Evolutionary conservation across 2,888 invertebrate species (phyloP).

Genomic region (Trichopoda pennipes): DNA sequence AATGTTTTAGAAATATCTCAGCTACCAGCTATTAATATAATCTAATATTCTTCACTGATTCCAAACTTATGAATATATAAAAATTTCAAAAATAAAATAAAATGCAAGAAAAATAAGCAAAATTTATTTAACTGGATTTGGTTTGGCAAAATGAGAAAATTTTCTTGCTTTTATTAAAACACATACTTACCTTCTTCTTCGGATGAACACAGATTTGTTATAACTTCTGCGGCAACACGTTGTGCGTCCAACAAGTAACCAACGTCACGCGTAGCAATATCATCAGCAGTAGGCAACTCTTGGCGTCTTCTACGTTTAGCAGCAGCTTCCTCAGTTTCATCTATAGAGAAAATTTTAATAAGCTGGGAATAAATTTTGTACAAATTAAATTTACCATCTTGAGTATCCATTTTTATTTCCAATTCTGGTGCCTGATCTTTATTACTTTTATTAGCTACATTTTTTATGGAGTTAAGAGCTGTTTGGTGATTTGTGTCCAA

Average conservation of each 20-base stretch:
- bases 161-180: background rate
- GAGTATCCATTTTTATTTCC: slow-evolving; percentile 72
- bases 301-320: slow-evolving; percentile 73
- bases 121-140: no score
- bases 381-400: slow-evolving; percentile 67
- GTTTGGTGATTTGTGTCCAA: slow-evolving; percentile 83
- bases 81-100: no score
- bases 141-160: no score
- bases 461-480: slow-evolving; percentile 70
- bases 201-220: slow-evolving; percentile 86
- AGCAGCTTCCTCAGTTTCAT: slow-evolving; percentile 75
- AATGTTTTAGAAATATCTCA: no score
- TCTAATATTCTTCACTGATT: no score
- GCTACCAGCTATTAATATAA: no score
- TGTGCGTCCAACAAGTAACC: slow-evolving; percentile 85
- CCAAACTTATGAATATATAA: no score
- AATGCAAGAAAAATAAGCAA: no score
- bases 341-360: slow-evolving; percentile 48
- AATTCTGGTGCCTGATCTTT: slow-evolving; percentile 67
- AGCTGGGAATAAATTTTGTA: background rate
- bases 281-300: slow-evolving; percentile 79
- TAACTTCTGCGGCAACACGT: slow-evolving; percentile 86
- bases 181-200: slow-evolving; percentile 82
- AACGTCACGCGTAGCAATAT: slow-evolving; percentile 82
- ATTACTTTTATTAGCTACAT: slow-evolving; percentile 55